Evolutionary conservation across 2,113 vertebrate species (phyloP).

Genomic region (Synodontis membranacea): DNA sequence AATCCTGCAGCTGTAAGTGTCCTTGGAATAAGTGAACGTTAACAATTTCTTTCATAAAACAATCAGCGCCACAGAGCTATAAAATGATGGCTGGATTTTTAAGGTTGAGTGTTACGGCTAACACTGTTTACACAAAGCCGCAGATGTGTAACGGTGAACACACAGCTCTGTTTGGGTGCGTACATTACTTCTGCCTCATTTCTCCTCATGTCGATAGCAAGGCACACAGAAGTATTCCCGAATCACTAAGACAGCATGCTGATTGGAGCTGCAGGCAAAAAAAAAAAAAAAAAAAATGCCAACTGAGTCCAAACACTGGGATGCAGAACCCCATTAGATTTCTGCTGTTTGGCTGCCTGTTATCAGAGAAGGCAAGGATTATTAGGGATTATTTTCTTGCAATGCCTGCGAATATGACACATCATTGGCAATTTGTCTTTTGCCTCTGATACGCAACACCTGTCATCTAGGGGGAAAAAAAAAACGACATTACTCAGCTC

Average conservation of each 20-base stretch:
- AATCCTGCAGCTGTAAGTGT: not conserved
- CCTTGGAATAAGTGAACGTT: not conserved
- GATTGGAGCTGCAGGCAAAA: constrained; percentile 22
- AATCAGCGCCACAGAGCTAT: not conserved
- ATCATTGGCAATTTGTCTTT: constrained; percentile 37
- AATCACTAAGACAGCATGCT: constrained; percentile 13
- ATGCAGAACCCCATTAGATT: constrained; percentile 20
- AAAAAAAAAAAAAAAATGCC: too few relatives aligned
- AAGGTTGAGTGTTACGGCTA: not conserved
- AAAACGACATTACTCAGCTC: constrained; percentile 24
- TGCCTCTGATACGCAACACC: constrained; percentile 22
- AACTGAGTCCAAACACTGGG: constrained; percentile 14
- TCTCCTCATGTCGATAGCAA: constrained; percentile 6
- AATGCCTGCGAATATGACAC: constrained; percentile 30
- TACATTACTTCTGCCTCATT: constrained; percentile 38
- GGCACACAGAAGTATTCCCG: constrained; percentile 22
- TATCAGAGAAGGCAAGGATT: constrained; percentile 22
- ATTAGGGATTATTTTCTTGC: constrained; percentile 15
- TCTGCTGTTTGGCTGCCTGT: constrained; percentile 5
- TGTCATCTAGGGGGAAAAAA: constrained; percentile 21
- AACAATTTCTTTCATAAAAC: not conserved
- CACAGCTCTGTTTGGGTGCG: not conserved
- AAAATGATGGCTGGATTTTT: not conserved
- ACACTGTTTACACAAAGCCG: constrained; percentile 4
- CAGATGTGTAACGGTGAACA: constrained; percentile 20